phyloP scores from a whole-genome alignment of 1,140 invertebrate species.

The Papilio machaon region DNA sequence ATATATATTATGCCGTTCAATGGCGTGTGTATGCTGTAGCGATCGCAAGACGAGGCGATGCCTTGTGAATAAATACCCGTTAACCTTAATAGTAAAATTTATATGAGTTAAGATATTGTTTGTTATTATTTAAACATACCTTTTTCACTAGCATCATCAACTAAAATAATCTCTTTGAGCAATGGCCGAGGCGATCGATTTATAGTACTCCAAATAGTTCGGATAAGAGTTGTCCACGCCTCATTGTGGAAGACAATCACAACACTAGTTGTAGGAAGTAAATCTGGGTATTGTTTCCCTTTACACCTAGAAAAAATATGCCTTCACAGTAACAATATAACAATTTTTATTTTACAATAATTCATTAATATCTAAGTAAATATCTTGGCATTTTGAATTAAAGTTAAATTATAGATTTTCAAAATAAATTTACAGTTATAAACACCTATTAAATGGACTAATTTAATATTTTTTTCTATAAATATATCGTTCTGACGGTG shows the following conservation, averaged over 20 bases:
- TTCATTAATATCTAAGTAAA: no score
- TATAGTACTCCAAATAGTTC: conserved; percentile 98
- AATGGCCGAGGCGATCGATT: conserved; percentile 93
- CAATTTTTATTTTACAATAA: no score
- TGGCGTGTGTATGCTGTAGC: no score
- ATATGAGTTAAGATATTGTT: not conserved
- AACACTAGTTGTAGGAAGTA: conserved; percentile 94
- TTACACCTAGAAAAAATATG: conserved; percentile 85
- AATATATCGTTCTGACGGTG: no score
- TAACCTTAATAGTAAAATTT: conserved; percentile 5
- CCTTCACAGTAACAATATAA: not conserved
- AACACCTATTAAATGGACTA: no score
- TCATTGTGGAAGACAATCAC: conserved; percentile 99
- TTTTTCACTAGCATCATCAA: conserved; percentile 97
- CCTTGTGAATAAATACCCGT: no score
- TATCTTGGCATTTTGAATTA: not conserved
- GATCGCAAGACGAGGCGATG: no score
- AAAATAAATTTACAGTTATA: no score
- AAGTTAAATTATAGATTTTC: no score
- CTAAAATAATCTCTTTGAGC: conserved; percentile 97
- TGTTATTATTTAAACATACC: conserved; percentile 77
- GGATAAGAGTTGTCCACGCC: conserved; percentile 97
- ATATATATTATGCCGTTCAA: no score
- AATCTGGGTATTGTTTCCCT: conserved; percentile 88
- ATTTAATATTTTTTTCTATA: no score